phyloP scores from a whole-genome alignment of 2,797 vertebrate species.

The Argya squamiceps region DNA sequence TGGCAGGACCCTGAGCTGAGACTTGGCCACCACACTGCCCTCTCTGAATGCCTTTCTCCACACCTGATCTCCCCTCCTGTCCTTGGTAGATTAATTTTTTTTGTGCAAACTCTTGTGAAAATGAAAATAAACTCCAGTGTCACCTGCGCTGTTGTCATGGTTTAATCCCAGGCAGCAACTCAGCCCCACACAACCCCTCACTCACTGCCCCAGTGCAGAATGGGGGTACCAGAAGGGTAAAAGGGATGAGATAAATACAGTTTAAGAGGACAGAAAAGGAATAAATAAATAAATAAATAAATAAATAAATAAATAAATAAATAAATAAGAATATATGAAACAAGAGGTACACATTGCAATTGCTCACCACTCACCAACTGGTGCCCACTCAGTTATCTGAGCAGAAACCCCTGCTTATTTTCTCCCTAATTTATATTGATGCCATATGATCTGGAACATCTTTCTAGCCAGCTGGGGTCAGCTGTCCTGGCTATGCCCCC shows the following conservation, averaged over 20 bases:
- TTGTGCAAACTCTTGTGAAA: background rate
- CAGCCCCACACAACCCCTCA: background rate
- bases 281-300: background rate
- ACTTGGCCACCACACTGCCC: fast-evolving
- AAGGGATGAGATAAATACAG: background rate
- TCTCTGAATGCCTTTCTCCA: background rate
- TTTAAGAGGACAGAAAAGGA: background rate
- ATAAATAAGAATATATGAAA: background rate
- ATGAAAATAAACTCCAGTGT: background rate
- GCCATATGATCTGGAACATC: background rate
- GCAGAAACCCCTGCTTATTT: background rate
- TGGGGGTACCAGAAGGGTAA: too few relatives aligned
- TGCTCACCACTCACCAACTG: background rate
- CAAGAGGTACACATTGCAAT: background rate
- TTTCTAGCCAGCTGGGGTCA: background rate
- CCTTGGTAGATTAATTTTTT: background rate
- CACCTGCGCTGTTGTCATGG: fast-evolving
- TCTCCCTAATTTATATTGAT: background rate
- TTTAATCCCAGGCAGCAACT: background rate
- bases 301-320: background rate
- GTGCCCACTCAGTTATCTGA: background rate
- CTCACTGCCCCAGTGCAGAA: background rate
- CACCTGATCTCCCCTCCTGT: background rate
- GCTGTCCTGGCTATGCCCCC: background rate
- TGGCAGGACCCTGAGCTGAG: background rate